Conservation (phyloP, 2,113 vertebrate species). For the Seriola quinqueradiata region DNA sequence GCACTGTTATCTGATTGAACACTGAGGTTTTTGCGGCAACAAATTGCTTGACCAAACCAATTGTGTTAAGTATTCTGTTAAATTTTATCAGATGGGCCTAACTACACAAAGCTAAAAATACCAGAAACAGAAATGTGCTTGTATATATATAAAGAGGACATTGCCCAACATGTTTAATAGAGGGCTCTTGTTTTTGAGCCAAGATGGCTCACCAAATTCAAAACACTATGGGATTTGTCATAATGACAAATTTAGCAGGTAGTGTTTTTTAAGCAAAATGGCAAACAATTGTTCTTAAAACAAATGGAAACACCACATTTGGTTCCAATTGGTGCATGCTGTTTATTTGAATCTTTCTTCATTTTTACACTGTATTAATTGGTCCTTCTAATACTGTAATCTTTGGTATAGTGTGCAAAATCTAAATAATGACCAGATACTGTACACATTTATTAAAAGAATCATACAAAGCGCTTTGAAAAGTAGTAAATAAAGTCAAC, state of each 20-base stretch:
- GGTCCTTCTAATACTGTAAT: not conserved
- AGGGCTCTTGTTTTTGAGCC: conserved; percentile 29
- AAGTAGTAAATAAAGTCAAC: not conserved
- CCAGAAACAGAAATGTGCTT: conserved; percentile 35
- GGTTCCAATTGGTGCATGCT: not conserved
- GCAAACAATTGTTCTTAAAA: not conserved
- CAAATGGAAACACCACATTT: not conserved
- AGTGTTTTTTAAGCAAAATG: not conserved
- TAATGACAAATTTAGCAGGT: too few relatives aligned
- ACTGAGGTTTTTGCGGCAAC: conserved; percentile 10
- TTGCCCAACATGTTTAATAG: conserved; percentile 44
- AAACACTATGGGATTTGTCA: too few relatives aligned
- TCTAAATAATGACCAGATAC: not conserved
- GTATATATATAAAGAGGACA: conserved; percentile 35
- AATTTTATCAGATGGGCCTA: conserved; percentile 63
- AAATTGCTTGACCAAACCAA: conserved; percentile 48
- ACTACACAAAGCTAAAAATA: conserved; percentile 67
- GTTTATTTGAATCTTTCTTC: not conserved
- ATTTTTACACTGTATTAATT: not conserved
- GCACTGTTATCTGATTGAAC: conserved; percentile 71
- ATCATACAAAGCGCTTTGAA: not conserved
- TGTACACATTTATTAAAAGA: not conserved
- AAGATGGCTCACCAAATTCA: not conserved
- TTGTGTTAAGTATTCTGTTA: conserved; percentile 43
- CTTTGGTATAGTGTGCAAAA: conserved; percentile 8